A percentile compares a stretch with the other conserved stretches of the same genome.
Evolutionary conservation across 2,797 vertebrate genomes (phyloP).

Genomic region (Sebastes glaucus): DNA sequence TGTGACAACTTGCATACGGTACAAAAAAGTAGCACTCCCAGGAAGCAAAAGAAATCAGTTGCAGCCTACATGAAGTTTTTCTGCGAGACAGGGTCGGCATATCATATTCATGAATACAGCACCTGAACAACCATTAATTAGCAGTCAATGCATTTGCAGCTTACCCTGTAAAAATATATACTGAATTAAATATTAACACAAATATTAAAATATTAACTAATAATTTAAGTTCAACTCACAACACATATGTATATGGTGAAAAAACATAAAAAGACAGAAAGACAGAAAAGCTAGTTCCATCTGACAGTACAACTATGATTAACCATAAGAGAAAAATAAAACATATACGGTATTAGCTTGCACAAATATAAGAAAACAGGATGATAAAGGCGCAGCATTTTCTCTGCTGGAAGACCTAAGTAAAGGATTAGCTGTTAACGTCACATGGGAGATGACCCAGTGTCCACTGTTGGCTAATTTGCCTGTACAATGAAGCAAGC

Average conservation of each 20-base stretch:
- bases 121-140: neutral
- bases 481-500: conserved; percentile 52
- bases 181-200: neutral
- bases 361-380: neutral
- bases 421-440: conserved; percentile 35
- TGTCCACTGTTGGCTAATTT: conserved; percentile 51
- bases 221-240: neutral
- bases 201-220: neutral
- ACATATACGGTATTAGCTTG: neutral
- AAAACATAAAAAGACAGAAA: neutral
- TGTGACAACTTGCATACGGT: neutral
- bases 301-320: neutral
- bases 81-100: neutral
- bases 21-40: neutral
- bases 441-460: conserved; percentile 54
- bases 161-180: neutral
- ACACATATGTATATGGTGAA: neutral
- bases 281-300: neutral
- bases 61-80: neutral
- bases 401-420: conserved; percentile 8
- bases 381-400: neutral
- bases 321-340: neutral
- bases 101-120: neutral
- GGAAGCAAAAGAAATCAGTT: conserved; percentile 7
- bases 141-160: neutral